phyloP scores from a whole-genome alignment of 2,113 vertebrate genomes.

The Solenodon paradoxus region DNA sequence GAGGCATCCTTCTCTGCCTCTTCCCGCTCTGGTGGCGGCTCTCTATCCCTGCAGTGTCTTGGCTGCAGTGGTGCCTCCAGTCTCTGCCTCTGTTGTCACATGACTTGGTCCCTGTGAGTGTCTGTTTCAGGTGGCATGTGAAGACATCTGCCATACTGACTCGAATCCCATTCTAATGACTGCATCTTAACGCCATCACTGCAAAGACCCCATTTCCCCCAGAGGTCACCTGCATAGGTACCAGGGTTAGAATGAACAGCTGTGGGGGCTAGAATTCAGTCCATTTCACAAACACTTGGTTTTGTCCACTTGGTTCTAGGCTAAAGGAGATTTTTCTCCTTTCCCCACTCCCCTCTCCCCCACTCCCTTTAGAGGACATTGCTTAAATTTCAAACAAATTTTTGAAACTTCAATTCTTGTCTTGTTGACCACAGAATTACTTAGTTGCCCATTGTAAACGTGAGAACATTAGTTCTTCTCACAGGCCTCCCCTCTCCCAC shows the following conservation, averaged over 20 bases:
- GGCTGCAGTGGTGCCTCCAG: too few species aligned
- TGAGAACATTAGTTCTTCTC: neutral
- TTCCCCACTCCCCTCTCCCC: neutral
- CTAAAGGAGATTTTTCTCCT: neutral
- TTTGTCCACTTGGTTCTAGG: neutral
- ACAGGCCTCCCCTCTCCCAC: too few species aligned
- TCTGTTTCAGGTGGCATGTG: too few species aligned
- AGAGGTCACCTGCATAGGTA: neutral
- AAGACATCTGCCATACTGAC: neutral
- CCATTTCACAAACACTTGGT: neutral
- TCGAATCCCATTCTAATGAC: neutral
- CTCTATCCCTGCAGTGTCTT: neutral
- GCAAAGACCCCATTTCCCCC: neutral
- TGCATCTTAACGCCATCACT: neutral
- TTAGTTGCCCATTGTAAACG: neutral
- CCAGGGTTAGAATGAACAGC: neutral
- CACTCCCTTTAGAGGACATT: neutral
- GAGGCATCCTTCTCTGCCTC: rapidly evolving
- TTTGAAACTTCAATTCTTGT: neutral
- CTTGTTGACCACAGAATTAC: neutral
- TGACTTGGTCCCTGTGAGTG: too few species aligned
- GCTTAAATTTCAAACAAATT: neutral
- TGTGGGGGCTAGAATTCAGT: neutral
- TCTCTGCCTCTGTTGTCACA: neutral
- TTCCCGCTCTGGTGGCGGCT: neutral